These are phyloP conservation scores for Eremobia ochroleuca DNA, from an alignment of 2,888 invertebrate species.

Conservation along the genomic window DNA sequence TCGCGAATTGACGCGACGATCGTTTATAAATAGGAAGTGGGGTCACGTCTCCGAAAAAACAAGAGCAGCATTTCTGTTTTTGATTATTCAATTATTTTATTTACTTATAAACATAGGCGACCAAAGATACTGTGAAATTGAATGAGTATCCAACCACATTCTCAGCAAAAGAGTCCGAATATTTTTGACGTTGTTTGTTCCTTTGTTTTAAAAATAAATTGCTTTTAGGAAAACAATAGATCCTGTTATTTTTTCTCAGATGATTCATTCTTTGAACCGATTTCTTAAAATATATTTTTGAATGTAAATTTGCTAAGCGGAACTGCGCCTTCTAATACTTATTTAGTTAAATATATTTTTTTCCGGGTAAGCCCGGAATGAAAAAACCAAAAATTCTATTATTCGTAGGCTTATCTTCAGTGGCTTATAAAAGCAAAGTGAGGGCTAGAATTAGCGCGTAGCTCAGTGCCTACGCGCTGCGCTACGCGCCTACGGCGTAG, in stretches of 20 bases:
- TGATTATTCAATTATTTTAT: neutral
- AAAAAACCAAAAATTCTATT: neutral
- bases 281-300: neutral
- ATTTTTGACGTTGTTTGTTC: no score
- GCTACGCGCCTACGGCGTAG: conserved; percentile 22
- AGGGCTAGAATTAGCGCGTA: neutral
- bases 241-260: neutral
- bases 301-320: neutral
- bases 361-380: neutral
- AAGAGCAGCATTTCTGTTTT: no score
- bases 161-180: no score
- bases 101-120: neutral
- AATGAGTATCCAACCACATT: neutral
- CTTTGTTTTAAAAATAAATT: neutral
- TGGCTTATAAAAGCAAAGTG: no score
- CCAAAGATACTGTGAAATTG: neutral
- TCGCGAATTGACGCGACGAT: no score
- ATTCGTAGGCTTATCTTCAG: neutral
- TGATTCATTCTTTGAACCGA: neutral
- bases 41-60: neutral
- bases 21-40: no score
- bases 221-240: neutral
- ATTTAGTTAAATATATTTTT: neutral
- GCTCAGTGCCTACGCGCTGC: neutral
- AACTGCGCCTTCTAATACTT: neutral